phyloP scores from a whole-genome alignment of 2,797 vertebrate genomes.

The Apogon hyalosoma region DNA sequence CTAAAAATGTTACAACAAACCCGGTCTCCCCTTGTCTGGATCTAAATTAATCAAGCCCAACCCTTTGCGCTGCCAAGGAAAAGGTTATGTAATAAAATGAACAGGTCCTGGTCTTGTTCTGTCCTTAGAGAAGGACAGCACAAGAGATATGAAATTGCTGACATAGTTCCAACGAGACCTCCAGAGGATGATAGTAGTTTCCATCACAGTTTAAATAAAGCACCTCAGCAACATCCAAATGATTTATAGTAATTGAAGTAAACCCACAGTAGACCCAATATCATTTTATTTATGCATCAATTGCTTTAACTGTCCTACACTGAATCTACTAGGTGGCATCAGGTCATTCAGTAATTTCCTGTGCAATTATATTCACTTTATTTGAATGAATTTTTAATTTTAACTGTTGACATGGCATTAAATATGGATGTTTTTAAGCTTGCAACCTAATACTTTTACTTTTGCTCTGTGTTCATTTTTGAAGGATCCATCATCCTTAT shows the following conservation, averaged over 20 bases:
- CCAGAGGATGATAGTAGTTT: slow-evolving; percentile 29
- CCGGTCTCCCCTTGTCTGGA: no score
- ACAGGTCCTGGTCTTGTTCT: slow-evolving; percentile 7
- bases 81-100: slow-evolving; percentile 14
- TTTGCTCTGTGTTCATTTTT: neutral
- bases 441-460: no score
- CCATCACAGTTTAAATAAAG: slow-evolving; percentile 37
- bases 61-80: neutral
- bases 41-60: no score
- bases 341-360: no score
- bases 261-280: slow-evolving; percentile 8
- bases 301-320: neutral
- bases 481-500: neutral
- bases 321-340: no score
- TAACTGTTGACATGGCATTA: no score
- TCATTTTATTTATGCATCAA: slow-evolving; percentile 14
- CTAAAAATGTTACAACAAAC: no score
- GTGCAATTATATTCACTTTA: no score
- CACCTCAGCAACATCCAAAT: slow-evolving; percentile 10
- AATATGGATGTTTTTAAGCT: no score
- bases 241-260: slow-evolving; percentile 21
- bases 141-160: slow-evolving; percentile 33
- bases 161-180: slow-evolving; percentile 40
- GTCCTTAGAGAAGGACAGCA: slow-evolving; percentile 23
- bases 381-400: no score